Conservation (phyloP, 2,113 vertebrate genomes). For the Hylia prasina region DNA sequence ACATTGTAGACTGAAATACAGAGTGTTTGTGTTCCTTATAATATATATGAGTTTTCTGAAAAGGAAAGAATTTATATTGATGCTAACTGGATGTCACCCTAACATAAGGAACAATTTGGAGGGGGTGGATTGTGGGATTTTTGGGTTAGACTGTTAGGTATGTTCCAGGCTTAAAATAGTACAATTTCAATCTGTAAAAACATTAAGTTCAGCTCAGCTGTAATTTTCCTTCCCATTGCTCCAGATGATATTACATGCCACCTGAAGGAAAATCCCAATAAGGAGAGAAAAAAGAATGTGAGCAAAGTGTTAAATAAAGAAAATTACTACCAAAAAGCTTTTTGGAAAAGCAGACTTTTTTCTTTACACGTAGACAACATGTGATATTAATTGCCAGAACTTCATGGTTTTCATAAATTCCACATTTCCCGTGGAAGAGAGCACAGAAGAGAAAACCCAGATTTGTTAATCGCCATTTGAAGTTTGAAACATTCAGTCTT, state of each 20-base stretch:
- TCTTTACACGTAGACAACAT: background rate
- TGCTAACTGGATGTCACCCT: background rate
- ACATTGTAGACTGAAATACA: background rate
- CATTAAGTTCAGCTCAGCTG: background rate
- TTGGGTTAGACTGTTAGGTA: background rate
- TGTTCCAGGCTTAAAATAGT: background rate
- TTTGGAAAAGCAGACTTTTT: background rate
- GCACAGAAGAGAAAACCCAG: background rate
- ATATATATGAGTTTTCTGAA: background rate
- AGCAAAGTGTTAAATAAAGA: background rate
- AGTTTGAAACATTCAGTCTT: background rate
- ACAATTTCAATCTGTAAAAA: background rate
- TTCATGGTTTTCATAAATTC: background rate
- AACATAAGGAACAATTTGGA: background rate
- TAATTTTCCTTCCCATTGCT: background rate
- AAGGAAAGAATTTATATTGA: background rate
- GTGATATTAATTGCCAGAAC: background rate
- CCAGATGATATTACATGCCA: background rate
- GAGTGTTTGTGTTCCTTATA: background rate
- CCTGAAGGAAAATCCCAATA: background rate
- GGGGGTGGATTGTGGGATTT: fast-evolving
- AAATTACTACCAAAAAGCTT: background rate
- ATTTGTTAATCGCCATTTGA: background rate
- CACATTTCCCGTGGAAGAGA: background rate
- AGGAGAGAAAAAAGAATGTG: background rate